These are phyloP conservation scores for Rana temporaria DNA, from an alignment of 2,113 vertebrate genomes.

Conservation along the genomic window DNA sequence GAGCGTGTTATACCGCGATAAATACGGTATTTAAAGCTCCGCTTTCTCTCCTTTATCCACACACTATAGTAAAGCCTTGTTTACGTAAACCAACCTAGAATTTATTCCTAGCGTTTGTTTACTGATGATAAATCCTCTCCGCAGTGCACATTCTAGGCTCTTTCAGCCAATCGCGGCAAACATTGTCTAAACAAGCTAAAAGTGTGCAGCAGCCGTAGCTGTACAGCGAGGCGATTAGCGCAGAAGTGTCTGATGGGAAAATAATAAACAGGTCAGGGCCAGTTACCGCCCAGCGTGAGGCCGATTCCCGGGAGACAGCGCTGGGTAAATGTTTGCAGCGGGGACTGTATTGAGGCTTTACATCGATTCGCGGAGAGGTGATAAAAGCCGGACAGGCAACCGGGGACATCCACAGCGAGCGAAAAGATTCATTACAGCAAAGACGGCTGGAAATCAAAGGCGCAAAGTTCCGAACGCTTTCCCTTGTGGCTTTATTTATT, in stretches of 20 bases:
- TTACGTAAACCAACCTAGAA: no score
- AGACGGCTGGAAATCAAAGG: background rate
- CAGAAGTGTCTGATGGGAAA: conserved; percentile 21
- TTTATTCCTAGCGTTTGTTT: no score
- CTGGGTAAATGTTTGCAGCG: conserved; percentile 38
- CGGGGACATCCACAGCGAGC: background rate
- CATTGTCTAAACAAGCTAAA: no score
- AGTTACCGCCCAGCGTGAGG: background rate
- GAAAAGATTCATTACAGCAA: conserved; percentile 3
- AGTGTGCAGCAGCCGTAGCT: background rate
- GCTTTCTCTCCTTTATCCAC: no score
- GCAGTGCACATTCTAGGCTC: background rate
- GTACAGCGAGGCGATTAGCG: background rate
- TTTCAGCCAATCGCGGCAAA: background rate
- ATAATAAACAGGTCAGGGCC: conserved; percentile 22
- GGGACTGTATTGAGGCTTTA: background rate
- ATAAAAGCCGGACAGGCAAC: conserved; percentile 32
- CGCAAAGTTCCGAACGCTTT: background rate
- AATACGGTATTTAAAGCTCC: no score
- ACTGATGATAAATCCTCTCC: no score
- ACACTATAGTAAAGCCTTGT: no score
- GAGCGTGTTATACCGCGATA: no score
- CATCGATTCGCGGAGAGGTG: background rate
- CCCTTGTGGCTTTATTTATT: background rate
- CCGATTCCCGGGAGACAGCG: background rate